A percentile compares a stretch with the other conserved stretches of the same genome.
Evolutionary conservation across 2,888 invertebrate genomes (phyloP).

Genomic region (Xanthostigma xanthostigma): DNA sequence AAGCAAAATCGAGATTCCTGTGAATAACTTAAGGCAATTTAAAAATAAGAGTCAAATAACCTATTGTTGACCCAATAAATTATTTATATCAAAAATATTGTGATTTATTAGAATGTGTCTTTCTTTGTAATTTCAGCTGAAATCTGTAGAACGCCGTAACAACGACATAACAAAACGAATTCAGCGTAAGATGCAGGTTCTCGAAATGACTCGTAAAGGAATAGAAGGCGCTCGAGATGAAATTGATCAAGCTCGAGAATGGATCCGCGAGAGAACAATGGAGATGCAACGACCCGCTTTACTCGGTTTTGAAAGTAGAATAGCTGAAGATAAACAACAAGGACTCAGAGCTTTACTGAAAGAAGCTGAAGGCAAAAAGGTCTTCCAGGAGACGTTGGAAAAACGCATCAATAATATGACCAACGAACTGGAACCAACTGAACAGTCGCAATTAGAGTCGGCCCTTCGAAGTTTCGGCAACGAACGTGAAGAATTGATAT

Average conservation of each 20-base stretch:
- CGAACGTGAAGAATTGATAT: slow-evolving; percentile 60
- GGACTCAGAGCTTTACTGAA: slow-evolving; percentile 58
- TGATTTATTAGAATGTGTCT: slow-evolving; percentile 1
- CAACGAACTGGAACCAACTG: slow-evolving; percentile 70
- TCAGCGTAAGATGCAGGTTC: slow-evolving; percentile 66
- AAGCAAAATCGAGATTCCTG: no score
- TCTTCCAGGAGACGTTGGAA: slow-evolving; percentile 66
- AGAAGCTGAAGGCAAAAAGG: slow-evolving; percentile 73
- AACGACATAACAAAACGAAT: slow-evolving; percentile 73
- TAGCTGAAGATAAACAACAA: slow-evolving; percentile 58
- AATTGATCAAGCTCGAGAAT: slow-evolving; percentile 62
- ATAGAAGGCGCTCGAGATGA: slow-evolving; percentile 68
- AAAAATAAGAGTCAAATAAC: no score
- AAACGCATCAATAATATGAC: slow-evolving; percentile 72
- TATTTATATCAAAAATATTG: no score
- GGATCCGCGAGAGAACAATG: slow-evolving; percentile 61
- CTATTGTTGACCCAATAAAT: no score
- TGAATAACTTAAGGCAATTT: no score
- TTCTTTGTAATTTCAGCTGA: slow-evolving; percentile 36
- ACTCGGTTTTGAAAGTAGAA: slow-evolving; percentile 62
- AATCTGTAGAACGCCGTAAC: slow-evolving; percentile 69
- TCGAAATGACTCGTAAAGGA: slow-evolving; percentile 71
- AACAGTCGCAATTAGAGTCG: slow-evolving; percentile 63
- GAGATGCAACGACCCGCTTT: slow-evolving; percentile 49
- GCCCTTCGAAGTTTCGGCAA: slow-evolving; percentile 53